Percentiles rank a stretch among this genome's conserved stretches.
phyloP scores from a whole-genome alignment of 2,888 invertebrate genomes.

The Nebria salina region DNA sequence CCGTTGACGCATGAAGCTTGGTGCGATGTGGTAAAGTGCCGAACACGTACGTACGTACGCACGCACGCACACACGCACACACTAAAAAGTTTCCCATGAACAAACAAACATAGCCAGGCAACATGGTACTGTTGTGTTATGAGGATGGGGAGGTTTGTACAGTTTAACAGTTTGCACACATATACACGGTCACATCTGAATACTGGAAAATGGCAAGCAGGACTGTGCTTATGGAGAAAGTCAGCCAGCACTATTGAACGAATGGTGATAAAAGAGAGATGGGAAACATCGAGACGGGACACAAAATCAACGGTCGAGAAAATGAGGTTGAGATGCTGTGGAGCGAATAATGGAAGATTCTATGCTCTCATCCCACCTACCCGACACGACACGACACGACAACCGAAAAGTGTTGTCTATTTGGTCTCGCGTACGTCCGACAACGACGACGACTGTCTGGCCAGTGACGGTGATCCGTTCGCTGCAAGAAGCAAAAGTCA shows the following conservation, averaged over 20 bases:
- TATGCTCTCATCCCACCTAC: conserved; percentile 55
- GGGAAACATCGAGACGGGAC: conserved; percentile 57
- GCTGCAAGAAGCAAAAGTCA: background rate
- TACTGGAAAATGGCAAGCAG: conserved; percentile 22
- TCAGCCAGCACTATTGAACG: conserved; percentile 23
- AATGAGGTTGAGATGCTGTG: conserved; percentile 66
- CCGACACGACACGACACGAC: conserved; percentile 51
- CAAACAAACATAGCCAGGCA: too few relatives aligned
- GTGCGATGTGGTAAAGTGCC: background rate
- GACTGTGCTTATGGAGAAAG: conserved; percentile 12
- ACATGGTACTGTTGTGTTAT: too few relatives aligned
- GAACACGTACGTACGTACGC: too few relatives aligned
- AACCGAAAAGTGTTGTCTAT: conserved; percentile 27
- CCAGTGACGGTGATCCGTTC: conserved; percentile 3
- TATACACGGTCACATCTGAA: background rate
- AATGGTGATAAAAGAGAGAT: conserved; percentile 53
- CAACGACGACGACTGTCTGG: background rate
- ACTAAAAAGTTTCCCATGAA: too few relatives aligned
- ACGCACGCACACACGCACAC: too few relatives aligned
- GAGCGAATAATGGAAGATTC: conserved; percentile 64
- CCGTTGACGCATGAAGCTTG: background rate
- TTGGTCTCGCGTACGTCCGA: conserved; percentile 48
- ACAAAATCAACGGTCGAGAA: conserved; percentile 68
- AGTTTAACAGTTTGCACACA: background rate
- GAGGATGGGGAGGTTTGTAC: background rate